A percentile compares a stretch with the other conserved stretches of the same genome.
Conservation (phyloP, 2,888 invertebrate species). For the Volucella inanis region DNA sequence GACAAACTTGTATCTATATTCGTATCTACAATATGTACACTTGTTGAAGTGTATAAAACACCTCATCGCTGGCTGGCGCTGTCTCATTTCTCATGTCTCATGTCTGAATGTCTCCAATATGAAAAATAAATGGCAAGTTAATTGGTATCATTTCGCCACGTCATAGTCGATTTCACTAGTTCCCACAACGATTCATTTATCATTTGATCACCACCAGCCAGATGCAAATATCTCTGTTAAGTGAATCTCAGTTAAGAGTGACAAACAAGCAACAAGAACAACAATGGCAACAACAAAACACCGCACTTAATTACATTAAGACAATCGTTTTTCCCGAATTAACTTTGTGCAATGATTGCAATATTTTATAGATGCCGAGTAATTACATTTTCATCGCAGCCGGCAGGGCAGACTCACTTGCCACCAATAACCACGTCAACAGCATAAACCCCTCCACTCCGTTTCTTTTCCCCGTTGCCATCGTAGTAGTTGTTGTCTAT, state of each 20-base stretch:
- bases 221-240: neutral
- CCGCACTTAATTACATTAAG: constrained; percentile 46
- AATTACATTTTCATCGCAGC: constrained; percentile 56
- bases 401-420: constrained; percentile 25
- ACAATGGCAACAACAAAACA: constrained; percentile 18
- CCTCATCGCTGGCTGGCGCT: no score
- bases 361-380: constrained; percentile 49
- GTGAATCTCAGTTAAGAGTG: constrained; percentile 1
- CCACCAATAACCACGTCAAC: constrained; percentile 37
- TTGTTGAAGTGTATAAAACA: no score
- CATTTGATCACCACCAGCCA: neutral
- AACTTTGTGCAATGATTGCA: constrained; percentile 55
- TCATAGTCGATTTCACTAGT: constrained; percentile 23
- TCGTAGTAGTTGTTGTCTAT: neutral
- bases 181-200: constrained; percentile 10
- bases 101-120: neutral
- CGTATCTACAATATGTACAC: no score
- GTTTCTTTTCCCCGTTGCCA: no score
- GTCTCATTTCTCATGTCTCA: no score
- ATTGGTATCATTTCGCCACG: constrained; percentile 33
- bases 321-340: constrained; percentile 43
- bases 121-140: neutral
- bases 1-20: no score
- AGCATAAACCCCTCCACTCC: no score
- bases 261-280: neutral